phyloP scores from a whole-genome alignment of 2,888 invertebrate species.

The Himalopsyche kuldschensis region DNA sequence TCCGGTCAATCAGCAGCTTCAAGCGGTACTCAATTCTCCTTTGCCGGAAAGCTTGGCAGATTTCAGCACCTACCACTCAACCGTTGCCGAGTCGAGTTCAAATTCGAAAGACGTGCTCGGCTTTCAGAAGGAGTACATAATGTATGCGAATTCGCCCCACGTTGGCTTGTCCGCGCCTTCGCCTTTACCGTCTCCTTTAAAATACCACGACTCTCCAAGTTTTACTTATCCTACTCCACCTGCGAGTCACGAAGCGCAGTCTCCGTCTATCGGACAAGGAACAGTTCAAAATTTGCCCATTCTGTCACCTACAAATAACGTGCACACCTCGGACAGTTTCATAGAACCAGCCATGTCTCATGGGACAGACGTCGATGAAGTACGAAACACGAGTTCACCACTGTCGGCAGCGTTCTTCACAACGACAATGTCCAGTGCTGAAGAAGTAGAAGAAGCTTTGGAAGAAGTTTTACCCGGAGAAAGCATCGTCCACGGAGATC shows the following conservation, averaged over 20 bases:
- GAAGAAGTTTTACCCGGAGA: conserved; percentile 83
- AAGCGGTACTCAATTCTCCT: conserved; percentile 76
- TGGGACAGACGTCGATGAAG: conserved; percentile 55
- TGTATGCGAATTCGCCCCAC: conserved; percentile 44
- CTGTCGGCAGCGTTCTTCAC: conserved; percentile 83
- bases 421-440: conserved; percentile 82
- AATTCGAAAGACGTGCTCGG: conserved; percentile 44
- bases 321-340: conserved; percentile 32
- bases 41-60: conserved; percentile 79
- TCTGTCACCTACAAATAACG: conserved; percentile 45
- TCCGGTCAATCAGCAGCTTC: conserved; percentile 71
- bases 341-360: conserved; percentile 44
- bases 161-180: conserved; percentile 56
- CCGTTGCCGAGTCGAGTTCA: conserved; percentile 42
- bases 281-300: conserved; percentile 46
- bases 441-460: conserved; percentile 83
- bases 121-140: conserved; percentile 49
- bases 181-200: conserved; percentile 66
- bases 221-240: conserved; percentile 85
- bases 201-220: conserved; percentile 69
- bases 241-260: conserved; percentile 80
- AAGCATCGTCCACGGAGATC: conserved; percentile 61
- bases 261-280: conserved; percentile 53
- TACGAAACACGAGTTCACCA: conserved; percentile 77
- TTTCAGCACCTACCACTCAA: conserved; percentile 77